A percentile compares a stretch with the other conserved stretches of the same genome.
Conservation (phyloP, 2,888 invertebrate genomes). For the Lathronympha strigana region DNA sequence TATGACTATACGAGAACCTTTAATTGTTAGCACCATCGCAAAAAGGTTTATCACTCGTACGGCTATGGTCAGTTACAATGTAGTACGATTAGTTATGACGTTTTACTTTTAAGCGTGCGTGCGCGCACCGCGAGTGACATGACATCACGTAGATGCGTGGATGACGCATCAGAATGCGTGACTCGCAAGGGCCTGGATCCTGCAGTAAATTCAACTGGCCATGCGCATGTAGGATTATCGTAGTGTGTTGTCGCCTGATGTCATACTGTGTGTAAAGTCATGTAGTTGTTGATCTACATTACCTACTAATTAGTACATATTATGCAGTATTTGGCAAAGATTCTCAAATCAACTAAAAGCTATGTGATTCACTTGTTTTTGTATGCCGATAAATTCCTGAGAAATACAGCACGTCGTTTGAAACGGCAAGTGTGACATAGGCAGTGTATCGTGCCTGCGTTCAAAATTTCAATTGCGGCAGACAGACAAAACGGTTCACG, state of each 20-base stretch:
- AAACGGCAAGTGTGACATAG: no score
- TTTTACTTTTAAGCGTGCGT: background rate
- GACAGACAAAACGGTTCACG: no score
- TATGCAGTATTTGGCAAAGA: background rate
- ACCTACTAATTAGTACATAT: background rate
- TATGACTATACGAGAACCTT: no score
- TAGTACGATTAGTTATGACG: background rate
- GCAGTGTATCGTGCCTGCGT: no score
- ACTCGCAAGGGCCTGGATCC: constrained; percentile 18
- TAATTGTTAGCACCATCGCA: no score
- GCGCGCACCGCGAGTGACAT: constrained; percentile 14
- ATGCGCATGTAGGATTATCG: constrained; percentile 1
- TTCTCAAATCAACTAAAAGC: background rate
- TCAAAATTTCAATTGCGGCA: no score
- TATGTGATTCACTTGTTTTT: no score
- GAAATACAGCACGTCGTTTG: no score
- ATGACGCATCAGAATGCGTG: constrained; percentile 25
- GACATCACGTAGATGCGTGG: constrained; percentile 20
- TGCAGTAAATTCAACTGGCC: constrained; percentile 1
- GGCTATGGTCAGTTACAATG: no score
- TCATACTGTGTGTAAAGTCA: background rate
- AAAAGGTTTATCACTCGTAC: no score
- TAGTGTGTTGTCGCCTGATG: no score
- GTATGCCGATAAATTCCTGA: no score
- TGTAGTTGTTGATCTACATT: background rate